Evolutionary conservation across 1,140 invertebrate genomes (phyloP), one percentile per base, ranked within the genome.

Genomic region (Lasioglossum baleicum): DNA sequence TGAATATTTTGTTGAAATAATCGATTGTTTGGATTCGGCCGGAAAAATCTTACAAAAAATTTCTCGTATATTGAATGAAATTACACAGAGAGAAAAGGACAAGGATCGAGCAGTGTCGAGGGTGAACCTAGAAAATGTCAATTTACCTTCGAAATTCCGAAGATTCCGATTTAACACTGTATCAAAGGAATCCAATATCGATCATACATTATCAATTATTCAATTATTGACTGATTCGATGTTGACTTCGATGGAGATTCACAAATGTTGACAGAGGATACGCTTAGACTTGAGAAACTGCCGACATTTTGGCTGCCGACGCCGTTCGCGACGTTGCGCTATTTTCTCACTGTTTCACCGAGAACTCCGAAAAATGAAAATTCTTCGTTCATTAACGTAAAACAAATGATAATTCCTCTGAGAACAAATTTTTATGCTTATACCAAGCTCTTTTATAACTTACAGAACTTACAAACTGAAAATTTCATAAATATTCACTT

Each of bases 241-340:
- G 65, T 75, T 74, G 64, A 53, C 42, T 80, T 80, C 78, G 72
- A 75, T 80, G 64, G 35, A 75, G 66, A 75, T 58, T 74, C 64
- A 73, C 40, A 73, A 73, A 79, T 89, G 84, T 90, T 89, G 88
- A 90, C 89, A 90, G 80, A 87, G 81, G 85, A 87, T 89, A 90
- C 87, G 87, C 90, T 89, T 87, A 85, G 83, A 88, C 88, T 85
- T 84, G 81, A 83, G 85, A 88, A 90, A 71, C 77, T 82, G 87
- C 91, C 84, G 91, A 91, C 91, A 92, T 92, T 83, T 91, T 91
- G 87, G 81, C 83, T 91, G 80, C 77, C 85, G 90, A 91, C 91
- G 91, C 90, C 86, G 88, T 90, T 58, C 72, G 58, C 61, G 72
- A 83, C 83, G 63, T 80, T 67, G 71, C 67, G 71, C 70, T 81